Evolutionary conservation across 2,797 vertebrate genomes (phyloP).

Genomic region (Sciurus carolinensis): DNA sequence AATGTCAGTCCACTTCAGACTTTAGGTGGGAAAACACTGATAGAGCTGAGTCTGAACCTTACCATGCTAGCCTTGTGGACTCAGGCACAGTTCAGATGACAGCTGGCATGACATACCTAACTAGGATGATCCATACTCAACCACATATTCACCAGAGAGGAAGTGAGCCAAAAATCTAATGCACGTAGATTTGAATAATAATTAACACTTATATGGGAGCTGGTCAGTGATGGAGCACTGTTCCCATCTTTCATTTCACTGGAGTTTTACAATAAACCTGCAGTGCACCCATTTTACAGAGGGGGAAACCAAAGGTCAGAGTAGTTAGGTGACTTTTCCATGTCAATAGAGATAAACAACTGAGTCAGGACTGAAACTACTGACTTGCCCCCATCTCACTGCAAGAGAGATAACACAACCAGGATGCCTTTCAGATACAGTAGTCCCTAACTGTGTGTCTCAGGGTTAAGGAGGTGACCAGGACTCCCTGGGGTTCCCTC

Average conservation of each 20-base stretch:
- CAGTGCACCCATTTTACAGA: not conserved
- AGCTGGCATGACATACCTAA: fast-evolving
- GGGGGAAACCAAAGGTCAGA: not conserved
- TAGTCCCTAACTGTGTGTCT: not conserved
- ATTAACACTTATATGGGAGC: not conserved
- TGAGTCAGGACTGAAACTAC: not conserved
- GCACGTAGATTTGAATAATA: not conserved
- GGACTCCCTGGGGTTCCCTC: not conserved
- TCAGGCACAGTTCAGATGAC: not conserved
- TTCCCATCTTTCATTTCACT: not conserved
- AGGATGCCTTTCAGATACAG: not conserved
- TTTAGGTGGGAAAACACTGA: not conserved
- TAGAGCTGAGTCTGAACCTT: not conserved
- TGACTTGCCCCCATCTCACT: not conserved
- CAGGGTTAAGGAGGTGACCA: not conserved
- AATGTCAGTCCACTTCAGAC: not conserved
- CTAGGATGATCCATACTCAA: not conserved
- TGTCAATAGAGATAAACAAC: not conserved
- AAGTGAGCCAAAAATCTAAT: not conserved
- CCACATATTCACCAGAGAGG: not conserved
- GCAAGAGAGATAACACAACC: not conserved
- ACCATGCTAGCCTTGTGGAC: not conserved
- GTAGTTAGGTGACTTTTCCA: not conserved
- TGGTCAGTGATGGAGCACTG: not conserved
- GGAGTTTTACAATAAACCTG: not conserved